Evolutionary conservation across 2,113 vertebrate genomes (phyloP).

Genomic region (Bubalus kerabau): DNA sequence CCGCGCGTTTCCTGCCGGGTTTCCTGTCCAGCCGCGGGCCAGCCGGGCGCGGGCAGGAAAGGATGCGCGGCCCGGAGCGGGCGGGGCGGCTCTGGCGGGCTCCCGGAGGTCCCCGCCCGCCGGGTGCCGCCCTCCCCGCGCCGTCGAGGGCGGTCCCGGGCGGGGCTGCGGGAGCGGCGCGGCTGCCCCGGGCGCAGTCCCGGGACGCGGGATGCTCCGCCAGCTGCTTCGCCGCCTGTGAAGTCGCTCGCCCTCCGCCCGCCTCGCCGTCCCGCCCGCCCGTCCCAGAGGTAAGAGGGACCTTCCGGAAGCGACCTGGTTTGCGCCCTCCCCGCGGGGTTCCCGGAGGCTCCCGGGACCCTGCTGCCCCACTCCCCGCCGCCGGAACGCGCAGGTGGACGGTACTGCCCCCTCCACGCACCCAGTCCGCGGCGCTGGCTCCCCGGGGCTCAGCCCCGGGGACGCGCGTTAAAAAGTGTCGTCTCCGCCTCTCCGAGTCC

Average conservation of each 20-base stretch:
- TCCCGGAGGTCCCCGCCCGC: not conserved
- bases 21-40: not conserved
- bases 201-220: not conserved
- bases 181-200: not conserved
- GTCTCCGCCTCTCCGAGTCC: not conserved
- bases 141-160: not conserved
- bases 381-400: not conserved
- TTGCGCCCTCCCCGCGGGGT: not conserved
- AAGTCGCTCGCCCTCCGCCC: not conserved
- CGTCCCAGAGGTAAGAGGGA: constrained; percentile 47
- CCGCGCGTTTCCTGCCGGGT: not conserved
- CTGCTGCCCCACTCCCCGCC: not conserved
- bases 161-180: not conserved
- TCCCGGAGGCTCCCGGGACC: not conserved
- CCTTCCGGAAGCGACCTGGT: not conserved
- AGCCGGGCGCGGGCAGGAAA: not conserved
- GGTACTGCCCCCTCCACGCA: fast-evolving
- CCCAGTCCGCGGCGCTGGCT: not conserved
- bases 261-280: not conserved
- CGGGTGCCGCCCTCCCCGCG: not conserved
- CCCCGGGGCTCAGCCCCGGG: too few relatives aligned
- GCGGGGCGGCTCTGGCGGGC: not conserved
- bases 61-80: constrained; percentile 32
- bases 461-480: not conserved
- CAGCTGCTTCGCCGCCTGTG: not conserved